Evolutionary conservation across 1,140 invertebrate species (phyloP), one percentile per base, ranked within the genome.

Genomic region (Lineus longissimus): DNA sequence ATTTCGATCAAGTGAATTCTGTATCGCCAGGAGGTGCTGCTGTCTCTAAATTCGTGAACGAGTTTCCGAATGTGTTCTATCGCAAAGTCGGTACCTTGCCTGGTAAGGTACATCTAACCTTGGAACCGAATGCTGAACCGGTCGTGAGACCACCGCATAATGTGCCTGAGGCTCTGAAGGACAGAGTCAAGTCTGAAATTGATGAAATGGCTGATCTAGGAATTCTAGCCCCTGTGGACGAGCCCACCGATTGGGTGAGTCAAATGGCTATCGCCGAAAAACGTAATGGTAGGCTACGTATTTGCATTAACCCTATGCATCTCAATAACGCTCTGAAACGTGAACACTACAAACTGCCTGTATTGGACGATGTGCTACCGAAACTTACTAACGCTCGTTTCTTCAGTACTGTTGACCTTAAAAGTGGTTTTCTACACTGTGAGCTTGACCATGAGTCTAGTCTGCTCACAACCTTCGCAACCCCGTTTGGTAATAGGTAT

Each of bases 391-490:
- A 31, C 2, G 31, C 29, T 19, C 13, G 25, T 11, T 25, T 47
- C 4, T 59, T 61, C 30, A 55, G 23, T 15, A 22, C 22, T 7
- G 62, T 85, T 19, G 83, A 86, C 77, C 76, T 76, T 11, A 80
- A 76, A 30, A 63, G 72, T 47, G 78, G 77, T 7, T 85, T 83
- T 70, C 78, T 59, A 29, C 64, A 69, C 33, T 22, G 62, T 25
- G 43, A 66, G 36, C 54, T 66, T 15, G 57, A 57, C 23, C 56
- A 66, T n/a, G 29, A 62, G 31, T 59, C 41, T 17, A 56, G 55
- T 15, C n/a, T 51, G 29, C 60, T 66, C 17, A 66, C 67, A 1
- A 69, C 64, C n/a, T 65, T 65, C 54, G 36, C 30, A 19, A 75
- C 72, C 17, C 61, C 69, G 4, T 71, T 68, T 61, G 70, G 71